Base-by-base conservation (phyloP, 64 coral and sea anemone genomes). In the Actinia tenebrosa region DNA sequence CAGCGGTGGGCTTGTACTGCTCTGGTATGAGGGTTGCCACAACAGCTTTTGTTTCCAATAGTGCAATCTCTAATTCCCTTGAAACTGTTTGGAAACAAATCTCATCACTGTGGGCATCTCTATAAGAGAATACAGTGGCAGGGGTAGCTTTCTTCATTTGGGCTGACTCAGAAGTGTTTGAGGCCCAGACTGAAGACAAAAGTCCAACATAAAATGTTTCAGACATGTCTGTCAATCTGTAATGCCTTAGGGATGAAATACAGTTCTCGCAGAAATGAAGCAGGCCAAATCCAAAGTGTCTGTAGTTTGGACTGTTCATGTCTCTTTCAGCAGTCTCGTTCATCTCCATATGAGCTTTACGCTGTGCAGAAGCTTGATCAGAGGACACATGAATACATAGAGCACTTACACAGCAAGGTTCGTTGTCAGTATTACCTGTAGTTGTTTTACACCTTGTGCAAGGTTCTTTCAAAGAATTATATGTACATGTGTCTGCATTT, bases 61-160 rank as follows among this genome's bases (percentile, higher is more conserved):
- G 13, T 16, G 87, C 55, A 10, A 14, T 30, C 43, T 92, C 78
- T 77, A 92, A 22, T 14, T 87, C 85, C 17, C 84, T 84, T 6
- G 86, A 92, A 7, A 92, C 86, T 17, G 90, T 91, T 44, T 91
- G 56, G 43, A 88, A 92, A 45, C 90, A 82, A 22, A 92, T 87
- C 63, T 92, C 85, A 88, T 92, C 90, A 63, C 85, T 92, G 86
- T 88, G 90, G 59, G 56, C 61, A 83, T 92, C 90, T 88, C 63
- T 92, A 63, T 55, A 82, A 56, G 90, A 56, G 55, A 92, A 92
- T 56, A 92, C 90, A 50, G 77, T 19, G 6, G 90, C 90, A 71
- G 90, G 90, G 30, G 80, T 81, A 60, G 53, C n/a, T 87, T 92
- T 83, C 80, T 61, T 92, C 90, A 92, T 88, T 78, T 77, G 64